Evolutionary conservation across 1,140 invertebrate species (phyloP), one percentile per base, ranked within the genome.

Genomic region (Cheumatopsyche charites): DNA sequence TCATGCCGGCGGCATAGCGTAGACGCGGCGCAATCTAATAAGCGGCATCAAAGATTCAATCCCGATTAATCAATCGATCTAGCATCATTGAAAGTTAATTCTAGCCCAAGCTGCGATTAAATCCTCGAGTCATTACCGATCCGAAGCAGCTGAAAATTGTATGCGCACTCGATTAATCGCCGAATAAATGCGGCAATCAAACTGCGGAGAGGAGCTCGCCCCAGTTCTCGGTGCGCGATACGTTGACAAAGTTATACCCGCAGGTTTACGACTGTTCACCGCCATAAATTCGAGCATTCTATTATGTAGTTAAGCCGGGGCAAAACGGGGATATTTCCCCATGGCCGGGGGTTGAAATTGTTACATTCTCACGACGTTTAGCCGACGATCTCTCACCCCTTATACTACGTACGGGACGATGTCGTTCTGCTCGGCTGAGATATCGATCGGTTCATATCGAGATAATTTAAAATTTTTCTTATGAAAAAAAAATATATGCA

Each of bases 221-320:
- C n/a, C 19, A 52, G 9, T 19, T 17, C 9, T 58, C 21, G 0
- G 9, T 17, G 55, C 19, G 49, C 43, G 62, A 65, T 47, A 66
- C 63, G 23, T 66, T 66, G 63, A 66, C 63, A 66, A 66, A 66
- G 63, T 66, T 66, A 66, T 66, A 21, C 41, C 42, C 63, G 23
- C 36, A 66, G 63, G 63, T 66, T 66, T 66, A 66, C 63, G 63
- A 66, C 12, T 45, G 36, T 42, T 66, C 43, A 45, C 63, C 36
- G 42, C 23, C 63, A 66, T 66, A 66, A 66, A 66, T 66, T 66
- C 23, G 19, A 66, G 63, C 63, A 47, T 66, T 66, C 63, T 66
- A 66, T 66, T 66, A 66, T 66, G 63, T 66, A 66, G 63, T 66
- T 66, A 66, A 66, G 41, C 62, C 15, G 15, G 63, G 42, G 55